Base-by-base conservation (phyloP, 1,140 invertebrate genomes). In the Musca vetustissima region DNA sequence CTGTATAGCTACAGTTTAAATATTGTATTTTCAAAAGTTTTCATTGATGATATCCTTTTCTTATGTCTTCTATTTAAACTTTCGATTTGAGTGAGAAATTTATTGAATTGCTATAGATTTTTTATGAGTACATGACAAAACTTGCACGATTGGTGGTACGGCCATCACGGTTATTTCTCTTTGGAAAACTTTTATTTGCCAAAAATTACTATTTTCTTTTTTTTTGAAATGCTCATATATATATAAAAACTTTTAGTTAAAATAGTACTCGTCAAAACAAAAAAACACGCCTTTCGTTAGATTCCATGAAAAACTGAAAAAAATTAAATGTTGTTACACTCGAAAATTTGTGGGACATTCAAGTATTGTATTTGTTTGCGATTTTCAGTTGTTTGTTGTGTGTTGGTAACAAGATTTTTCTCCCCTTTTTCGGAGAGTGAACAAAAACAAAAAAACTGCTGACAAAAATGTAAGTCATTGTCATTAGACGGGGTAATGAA, bases 381-480 rank as follows among this genome's bases (percentile, higher is more conserved):
- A 43, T 11, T 43, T 28, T 8, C 8, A 28, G 8, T 8, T 4
- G 28, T 4, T 28, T n/a, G 9, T 32, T 32, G 28, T 32, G 28
- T 3, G 28, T 9, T 43, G 36, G 11, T 43, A 43, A 13, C 36
- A 1, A 43, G 4, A 43, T 7, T 43, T 11, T 43, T 43, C 24
- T 6, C 53, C 25, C 25, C n/a, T 32, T 32, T n/a, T n/a, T n/a
- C n/a, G n/a, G n/a, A n/a, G n/a, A n/a, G n/a, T n/a, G n/a, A n/a
- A n/a, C n/a, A n/a, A n/a, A 32, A 2, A 28, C 7, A 28, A 32
- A 59, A 15, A 36, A 61, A 61, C 11, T 43, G 28, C 19, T 61
- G 57, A 61, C 57, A 61, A 61, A 43, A 61, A 61, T 61, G 57
- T 61, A 61, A 61, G 57, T 61, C 57, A 61, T 61, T 61, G 57